These are phyloP conservation scores for Conus betulinus DNA, from an alignment of 1,140 invertebrate species.

Conservation along the genomic window DNA sequence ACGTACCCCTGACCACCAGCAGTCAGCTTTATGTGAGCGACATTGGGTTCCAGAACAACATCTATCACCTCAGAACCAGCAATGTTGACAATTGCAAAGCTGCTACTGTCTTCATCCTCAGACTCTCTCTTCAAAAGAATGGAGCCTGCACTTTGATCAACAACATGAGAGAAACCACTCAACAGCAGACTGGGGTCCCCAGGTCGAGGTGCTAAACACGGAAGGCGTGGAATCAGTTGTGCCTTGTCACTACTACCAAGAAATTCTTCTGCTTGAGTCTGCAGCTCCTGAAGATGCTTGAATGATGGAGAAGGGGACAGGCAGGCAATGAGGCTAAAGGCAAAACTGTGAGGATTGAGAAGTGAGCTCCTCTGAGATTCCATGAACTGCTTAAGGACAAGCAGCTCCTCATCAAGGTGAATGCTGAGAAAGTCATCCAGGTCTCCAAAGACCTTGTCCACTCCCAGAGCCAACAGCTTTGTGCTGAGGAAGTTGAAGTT, in stretches of 20 bases:
- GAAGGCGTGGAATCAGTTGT: constrained; percentile 57
- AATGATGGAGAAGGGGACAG: constrained; percentile 39
- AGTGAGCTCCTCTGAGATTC: constrained; percentile 42
- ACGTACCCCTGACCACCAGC: neutral
- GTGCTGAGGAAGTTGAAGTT: constrained; percentile 59
- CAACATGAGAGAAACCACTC: constrained; percentile 33
- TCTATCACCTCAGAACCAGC: constrained; percentile 26
- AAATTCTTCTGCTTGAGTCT: constrained; percentile 45
- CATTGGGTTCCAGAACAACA: neutral
- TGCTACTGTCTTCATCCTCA: constrained; percentile 14
- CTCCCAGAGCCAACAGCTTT: constrained; percentile 53
- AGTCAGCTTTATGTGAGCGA: neutral
- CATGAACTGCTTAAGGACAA: constrained; percentile 52
- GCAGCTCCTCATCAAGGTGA: constrained; percentile 58
- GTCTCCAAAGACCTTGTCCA: constrained; percentile 49
- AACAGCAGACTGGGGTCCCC: constrained; percentile 26
- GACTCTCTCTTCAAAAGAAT: constrained; percentile 13
- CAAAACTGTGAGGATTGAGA: constrained; percentile 38
- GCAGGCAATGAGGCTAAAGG: constrained; percentile 55
- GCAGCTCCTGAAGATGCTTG: constrained; percentile 45
- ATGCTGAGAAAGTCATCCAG: constrained; percentile 50
- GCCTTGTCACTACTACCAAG: constrained; percentile 39
- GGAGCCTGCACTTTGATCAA: constrained; percentile 19
- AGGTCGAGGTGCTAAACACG: constrained; percentile 55
- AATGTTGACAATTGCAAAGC: constrained; percentile 20